phyloP scores from a whole-genome alignment of 2,797 vertebrate genomes.

The Okamejei kenojei region DNA sequence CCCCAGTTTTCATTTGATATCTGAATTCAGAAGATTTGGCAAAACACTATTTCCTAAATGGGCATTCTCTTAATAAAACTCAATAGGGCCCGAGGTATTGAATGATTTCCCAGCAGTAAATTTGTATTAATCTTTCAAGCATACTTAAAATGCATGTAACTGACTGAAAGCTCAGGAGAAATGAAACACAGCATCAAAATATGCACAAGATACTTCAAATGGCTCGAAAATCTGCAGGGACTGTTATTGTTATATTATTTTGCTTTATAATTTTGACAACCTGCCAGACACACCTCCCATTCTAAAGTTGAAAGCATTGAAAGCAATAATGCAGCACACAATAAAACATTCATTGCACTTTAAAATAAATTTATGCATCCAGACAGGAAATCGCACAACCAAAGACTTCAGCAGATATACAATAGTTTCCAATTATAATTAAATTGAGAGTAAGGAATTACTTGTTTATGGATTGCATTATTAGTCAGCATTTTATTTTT shows the following conservation, averaged over 20 bases:
- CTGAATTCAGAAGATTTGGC: background rate
- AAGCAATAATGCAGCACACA: background rate
- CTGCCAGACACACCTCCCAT: background rate
- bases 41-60: background rate
- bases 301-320: background rate
- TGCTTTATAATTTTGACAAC: conserved; percentile 1
- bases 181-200: conserved; percentile 8
- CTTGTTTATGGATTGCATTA: background rate
- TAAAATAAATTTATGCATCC: conserved; percentile 14
- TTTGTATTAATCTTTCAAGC: background rate
- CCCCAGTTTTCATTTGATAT: no score
- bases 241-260: background rate
- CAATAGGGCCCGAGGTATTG: background rate
- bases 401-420: background rate
- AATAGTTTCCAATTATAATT: background rate
- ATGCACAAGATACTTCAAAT: background rate
- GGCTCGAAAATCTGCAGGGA: background rate
- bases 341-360: conserved; percentile 32
- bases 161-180: background rate
- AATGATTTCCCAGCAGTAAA: conserved; percentile 2
- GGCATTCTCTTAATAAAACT: background rate
- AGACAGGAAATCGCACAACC: background rate
- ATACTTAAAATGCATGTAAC: background rate
- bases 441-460: background rate
- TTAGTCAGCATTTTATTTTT: background rate